A percentile compares a stretch with the other conserved stretches of the same genome.
Evolutionary conservation across 2,113 vertebrate species (phyloP).

Genomic region (Camelus dromedarius): DNA sequence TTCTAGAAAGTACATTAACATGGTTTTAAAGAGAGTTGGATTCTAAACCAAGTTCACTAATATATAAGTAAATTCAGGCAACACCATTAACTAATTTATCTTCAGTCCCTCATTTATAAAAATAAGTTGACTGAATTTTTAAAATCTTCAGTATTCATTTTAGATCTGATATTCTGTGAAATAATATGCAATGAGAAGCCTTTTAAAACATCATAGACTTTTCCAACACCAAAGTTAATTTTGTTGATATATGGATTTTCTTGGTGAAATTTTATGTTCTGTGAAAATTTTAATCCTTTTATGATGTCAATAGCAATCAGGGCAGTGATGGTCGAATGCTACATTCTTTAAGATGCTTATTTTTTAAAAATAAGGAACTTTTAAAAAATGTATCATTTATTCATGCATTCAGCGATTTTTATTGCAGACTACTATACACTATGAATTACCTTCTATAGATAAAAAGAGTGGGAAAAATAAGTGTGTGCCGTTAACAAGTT

Average conservation of each 20-base stretch:
- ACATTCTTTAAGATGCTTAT: background rate
- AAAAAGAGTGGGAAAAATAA: background rate
- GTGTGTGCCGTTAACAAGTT: background rate
- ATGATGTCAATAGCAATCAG: background rate
- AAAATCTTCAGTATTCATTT: background rate
- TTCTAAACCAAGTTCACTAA: background rate
- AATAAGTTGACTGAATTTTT: background rate
- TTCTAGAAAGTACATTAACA: background rate
- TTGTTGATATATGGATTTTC: background rate
- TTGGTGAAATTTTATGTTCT: background rate
- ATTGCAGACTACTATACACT: background rate
- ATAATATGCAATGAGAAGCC: background rate
- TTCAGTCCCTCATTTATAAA: background rate
- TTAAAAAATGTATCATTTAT: background rate
- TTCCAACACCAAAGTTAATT: background rate
- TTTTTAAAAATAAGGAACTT: background rate
- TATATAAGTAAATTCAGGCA: background rate
- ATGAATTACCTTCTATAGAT: background rate
- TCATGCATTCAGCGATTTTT: background rate
- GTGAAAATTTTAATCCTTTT: constrained; percentile 3
- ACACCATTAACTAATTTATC: background rate
- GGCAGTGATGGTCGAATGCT: background rate
- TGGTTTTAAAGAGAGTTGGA: background rate
- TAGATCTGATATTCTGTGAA: constrained; percentile 8
- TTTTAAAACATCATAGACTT: background rate